These are phyloP conservation scores for Strix uralensis DNA, from an alignment of 2,113 vertebrate species.

Conservation along the genomic window DNA sequence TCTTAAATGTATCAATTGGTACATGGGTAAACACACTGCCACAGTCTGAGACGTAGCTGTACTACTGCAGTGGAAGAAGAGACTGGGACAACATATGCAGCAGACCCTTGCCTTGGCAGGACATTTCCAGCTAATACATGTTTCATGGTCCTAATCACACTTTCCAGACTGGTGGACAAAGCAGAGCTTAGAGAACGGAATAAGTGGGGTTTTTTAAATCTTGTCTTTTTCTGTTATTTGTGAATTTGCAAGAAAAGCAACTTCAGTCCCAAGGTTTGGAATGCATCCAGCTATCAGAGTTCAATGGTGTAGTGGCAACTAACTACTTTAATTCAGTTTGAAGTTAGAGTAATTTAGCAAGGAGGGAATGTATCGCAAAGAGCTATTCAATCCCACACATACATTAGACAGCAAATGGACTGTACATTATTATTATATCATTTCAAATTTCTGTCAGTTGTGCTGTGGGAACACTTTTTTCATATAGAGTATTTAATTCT, in stretches of 20 bases:
- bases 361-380: slow-evolving; percentile 15
- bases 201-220: background rate
- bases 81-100: background rate
- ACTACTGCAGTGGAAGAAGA: background rate
- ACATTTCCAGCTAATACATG: background rate
- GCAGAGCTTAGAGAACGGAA: background rate
- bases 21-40: background rate
- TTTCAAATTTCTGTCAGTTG: slow-evolving; percentile 49
- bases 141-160: background rate
- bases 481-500: slow-evolving; percentile 26
- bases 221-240: background rate
- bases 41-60: background rate
- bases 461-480: slow-evolving; percentile 29
- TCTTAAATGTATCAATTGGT: background rate
- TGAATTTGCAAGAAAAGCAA: background rate
- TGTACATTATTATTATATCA: slow-evolving; percentile 53
- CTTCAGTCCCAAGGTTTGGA: background rate
- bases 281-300: slow-evolving; percentile 21
- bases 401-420: slow-evolving; percentile 62
- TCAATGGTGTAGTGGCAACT: background rate
- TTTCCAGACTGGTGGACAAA: background rate
- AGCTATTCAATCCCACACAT: slow-evolving; percentile 56
- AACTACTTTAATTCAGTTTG: slow-evolving; percentile 44
- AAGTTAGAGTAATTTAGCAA: slow-evolving; percentile 54
- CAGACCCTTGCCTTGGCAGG: fast-evolving